Base-by-base conservation (phyloP, 2,797 vertebrate species). In the Sebastes oblongus region DNA sequence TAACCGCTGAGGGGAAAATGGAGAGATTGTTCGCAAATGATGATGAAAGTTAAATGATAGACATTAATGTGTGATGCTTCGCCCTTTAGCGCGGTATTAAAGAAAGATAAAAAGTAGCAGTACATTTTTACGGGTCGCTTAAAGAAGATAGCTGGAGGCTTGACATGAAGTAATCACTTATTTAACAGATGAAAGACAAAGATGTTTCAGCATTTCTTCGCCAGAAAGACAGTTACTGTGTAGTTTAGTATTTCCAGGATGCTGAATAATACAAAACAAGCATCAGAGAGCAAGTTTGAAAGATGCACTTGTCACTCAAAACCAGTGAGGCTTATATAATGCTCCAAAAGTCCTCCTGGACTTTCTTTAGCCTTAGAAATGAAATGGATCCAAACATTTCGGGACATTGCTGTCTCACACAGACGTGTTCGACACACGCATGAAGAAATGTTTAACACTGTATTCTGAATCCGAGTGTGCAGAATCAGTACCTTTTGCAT, bases 1-100 rank as follows among this genome's bases (percentile, higher is more conserved):
- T 8, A 64, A 64, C 14, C 75, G 32, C 56, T 50, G 4, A 27
- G 42, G 24, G n/a, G 54, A 20, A 62, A 42, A 22, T 32, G 24
- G n/a, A 30, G 58, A 30, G 13, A 32, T 9, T 62, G 56, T 11
- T 69, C 29, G 65, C 25, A 72, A 59, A 64, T 66, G 69, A 72
- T 73, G 42, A 75, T 75, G 39, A 55, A 76, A 75, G 68, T 60
- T 39, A 66, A 77, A 72, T 72, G 67, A 74, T 60, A 71, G 56
- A 58, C 18, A 52, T 80, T 65, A 22, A 65, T 69, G 30, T 64
- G 27, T 46, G 34, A 61, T 74, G 39, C 14, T 25, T 32, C 58
- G 42, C 54, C 65, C 55, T 70, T 56, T 32, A 34, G 66, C 20
- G 1, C 27, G 9, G 6, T 36, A 69, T 76, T 75, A 68, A 75